Conservation (phyloP, 2,797 vertebrate genomes). For the Benthosema pterotum region DNA sequence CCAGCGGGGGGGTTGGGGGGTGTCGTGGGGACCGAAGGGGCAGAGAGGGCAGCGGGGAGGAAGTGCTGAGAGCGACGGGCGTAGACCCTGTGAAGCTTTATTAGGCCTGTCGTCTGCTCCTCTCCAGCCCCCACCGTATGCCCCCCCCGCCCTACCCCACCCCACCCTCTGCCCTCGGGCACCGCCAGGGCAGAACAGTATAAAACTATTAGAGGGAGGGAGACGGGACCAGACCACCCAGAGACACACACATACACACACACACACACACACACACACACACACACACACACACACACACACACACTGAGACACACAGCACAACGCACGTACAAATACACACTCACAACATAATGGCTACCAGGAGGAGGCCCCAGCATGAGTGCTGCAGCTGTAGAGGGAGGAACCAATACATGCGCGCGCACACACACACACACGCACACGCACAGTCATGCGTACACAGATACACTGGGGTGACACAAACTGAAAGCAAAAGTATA, state of each 20-base stretch:
- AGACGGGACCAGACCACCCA: slow-evolving; percentile 91
- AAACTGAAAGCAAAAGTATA: slow-evolving; percentile 32
- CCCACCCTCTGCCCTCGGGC: slow-evolving; percentile 85
- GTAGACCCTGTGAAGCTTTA: slow-evolving; percentile 95
- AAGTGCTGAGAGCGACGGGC: slow-evolving; percentile 83
- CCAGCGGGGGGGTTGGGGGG: slow-evolving; percentile 81
- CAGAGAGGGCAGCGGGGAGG: slow-evolving; percentile 93
- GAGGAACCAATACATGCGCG: slow-evolving; percentile 43
- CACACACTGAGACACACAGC: slow-evolving; percentile 71
- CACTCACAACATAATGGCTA: slow-evolving; percentile 79
- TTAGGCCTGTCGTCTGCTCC: slow-evolving; percentile 92
- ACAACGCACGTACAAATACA: slow-evolving; percentile 38
- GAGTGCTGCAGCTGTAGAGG: slow-evolving; percentile 75
- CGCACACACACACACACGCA: slow-evolving; percentile 15
- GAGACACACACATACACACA: slow-evolving; percentile 59
- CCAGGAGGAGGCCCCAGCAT: slow-evolving; percentile 82
- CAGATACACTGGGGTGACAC: slow-evolving; percentile 31
- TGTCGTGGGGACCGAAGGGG: slow-evolving; percentile 82
- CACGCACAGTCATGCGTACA: slow-evolving; percentile 15
- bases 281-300: slow-evolving; percentile 66
- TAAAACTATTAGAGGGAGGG: slow-evolving; percentile 83
- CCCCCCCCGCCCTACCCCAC: slow-evolving; percentile 69
- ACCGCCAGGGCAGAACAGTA: slow-evolving; percentile 88
- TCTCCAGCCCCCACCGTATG: slow-evolving; percentile 88
- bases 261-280: slow-evolving; percentile 4